These are phyloP conservation scores for Apocheima hispidaria DNA, from an alignment of 2,888 invertebrate genomes.

Conservation along the genomic window DNA sequence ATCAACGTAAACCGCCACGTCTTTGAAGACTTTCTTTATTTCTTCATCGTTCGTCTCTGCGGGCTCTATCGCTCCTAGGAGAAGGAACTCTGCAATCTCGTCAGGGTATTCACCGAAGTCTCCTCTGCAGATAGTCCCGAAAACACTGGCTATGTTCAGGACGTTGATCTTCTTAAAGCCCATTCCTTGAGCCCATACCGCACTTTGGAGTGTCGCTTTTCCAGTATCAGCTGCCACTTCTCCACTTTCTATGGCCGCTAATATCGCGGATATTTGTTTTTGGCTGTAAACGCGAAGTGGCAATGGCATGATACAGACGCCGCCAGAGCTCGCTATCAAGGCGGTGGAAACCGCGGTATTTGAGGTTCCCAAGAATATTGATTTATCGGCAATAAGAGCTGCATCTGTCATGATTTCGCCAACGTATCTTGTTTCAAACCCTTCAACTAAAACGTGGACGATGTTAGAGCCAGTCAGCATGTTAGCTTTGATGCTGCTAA, in stretches of 20 bases:
- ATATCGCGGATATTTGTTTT: conserved; percentile 61
- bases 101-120: conserved; percentile 69
- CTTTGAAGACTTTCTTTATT: conserved; percentile 55
- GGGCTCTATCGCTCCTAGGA: conserved; percentile 62
- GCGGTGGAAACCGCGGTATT: conserved; percentile 59
- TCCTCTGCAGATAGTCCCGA: conserved; percentile 71
- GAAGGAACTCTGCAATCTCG: conserved; percentile 66
- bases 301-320: conserved; percentile 69
- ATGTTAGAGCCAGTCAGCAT: conserved; percentile 60
- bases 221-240: conserved; percentile 58
- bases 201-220: conserved; percentile 61
- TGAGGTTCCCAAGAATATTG: conserved; percentile 59
- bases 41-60: conserved; percentile 56
- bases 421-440: conserved; percentile 68
- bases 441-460: conserved; percentile 69
- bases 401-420: conserved; percentile 69
- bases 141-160: conserved; percentile 70
- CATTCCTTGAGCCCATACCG: conserved; percentile 77
- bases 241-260: conserved; percentile 69
- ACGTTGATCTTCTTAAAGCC: conserved; percentile 71
- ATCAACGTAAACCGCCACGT: conserved; percentile 66
- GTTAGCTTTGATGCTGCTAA: conserved; percentile 72
- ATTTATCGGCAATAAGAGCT: conserved; percentile 64
- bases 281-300: conserved; percentile 72
- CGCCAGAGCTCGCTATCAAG: conserved; percentile 67